Evolutionary conservation across 2,888 invertebrate species (phyloP).

Genomic region (Lathronympha strigana): DNA sequence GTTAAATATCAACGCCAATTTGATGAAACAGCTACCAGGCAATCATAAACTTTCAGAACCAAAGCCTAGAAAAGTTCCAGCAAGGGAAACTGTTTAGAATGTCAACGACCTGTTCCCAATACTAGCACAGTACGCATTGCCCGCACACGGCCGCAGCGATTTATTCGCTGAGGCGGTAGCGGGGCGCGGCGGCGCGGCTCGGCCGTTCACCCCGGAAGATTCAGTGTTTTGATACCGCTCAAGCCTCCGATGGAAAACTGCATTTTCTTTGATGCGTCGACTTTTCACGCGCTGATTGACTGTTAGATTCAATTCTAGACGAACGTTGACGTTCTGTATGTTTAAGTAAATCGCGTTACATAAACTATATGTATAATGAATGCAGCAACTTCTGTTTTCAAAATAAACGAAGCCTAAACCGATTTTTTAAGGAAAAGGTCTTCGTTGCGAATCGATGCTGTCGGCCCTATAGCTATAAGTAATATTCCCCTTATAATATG

Average conservation of each 20-base stretch:
- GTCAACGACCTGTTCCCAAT: constrained; percentile 81
- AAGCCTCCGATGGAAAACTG: constrained; percentile 81
- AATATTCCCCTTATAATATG: too few relatives aligned
- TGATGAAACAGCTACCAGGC: background rate
- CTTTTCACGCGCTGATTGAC: constrained; percentile 81
- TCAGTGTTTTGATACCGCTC: constrained; percentile 83
- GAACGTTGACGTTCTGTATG: constrained; percentile 1
- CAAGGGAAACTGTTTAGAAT: constrained; percentile 70
- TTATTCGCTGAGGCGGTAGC: constrained; percentile 69
- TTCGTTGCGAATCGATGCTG: too few relatives aligned
- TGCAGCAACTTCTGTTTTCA: background rate
- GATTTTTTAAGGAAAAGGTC: too few relatives aligned
- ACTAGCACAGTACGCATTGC: constrained; percentile 80
- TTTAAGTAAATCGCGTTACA: background rate
- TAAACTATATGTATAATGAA: background rate
- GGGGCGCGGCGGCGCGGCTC: constrained; percentile 64
- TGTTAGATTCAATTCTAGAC: constrained; percentile 61
- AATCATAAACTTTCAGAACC: background rate
- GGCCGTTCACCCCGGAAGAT: constrained; percentile 84
- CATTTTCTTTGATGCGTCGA: constrained; percentile 81
- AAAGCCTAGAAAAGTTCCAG: constrained; percentile 27
- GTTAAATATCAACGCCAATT: background rate
- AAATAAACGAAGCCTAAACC: background rate
- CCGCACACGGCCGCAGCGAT: constrained; percentile 74
- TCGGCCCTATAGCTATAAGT: too few relatives aligned